These are phyloP conservation scores for Aquatica leii DNA, from an alignment of 2,888 invertebrate genomes.

Conservation along the genomic window DNA sequence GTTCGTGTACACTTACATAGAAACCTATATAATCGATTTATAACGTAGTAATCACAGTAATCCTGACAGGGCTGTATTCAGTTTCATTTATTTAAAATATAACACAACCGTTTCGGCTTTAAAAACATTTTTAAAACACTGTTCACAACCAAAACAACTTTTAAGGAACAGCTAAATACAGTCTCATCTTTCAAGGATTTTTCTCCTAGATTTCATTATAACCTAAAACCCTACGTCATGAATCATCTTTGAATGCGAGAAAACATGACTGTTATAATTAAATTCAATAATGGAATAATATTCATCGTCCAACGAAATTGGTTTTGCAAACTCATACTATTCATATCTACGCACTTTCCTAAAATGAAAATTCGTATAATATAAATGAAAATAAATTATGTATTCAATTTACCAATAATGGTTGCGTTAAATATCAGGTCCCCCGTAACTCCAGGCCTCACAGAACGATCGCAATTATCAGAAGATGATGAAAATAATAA, in stretches of 20 bases:
- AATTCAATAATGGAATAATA: slow-evolving; percentile 27
- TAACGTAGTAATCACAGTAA: slow-evolving; percentile 55
- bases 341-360: slow-evolving; percentile 71
- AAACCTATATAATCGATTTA: slow-evolving; percentile 40
- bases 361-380: slow-evolving; percentile 37
- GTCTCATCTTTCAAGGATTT: slow-evolving; percentile 40
- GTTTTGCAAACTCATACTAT: slow-evolving; percentile 49
- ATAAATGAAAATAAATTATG: not conserved
- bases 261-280: slow-evolving; percentile 31
- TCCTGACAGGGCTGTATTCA: slow-evolving; percentile 50
- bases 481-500: slow-evolving; percentile 70
- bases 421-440: slow-evolving; percentile 75
- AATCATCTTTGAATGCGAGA: slow-evolving; percentile 35
- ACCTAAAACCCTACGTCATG: slow-evolving; percentile 31
- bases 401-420: slow-evolving; percentile 66
- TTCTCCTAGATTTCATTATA: slow-evolving; percentile 34
- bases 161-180: slow-evolving; percentile 38
- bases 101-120: slow-evolving; percentile 37
- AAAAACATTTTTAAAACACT: slow-evolving; percentile 23
- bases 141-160: slow-evolving; percentile 36
- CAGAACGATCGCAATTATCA: slow-evolving; percentile 69
- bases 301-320: slow-evolving; percentile 34
- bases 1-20: slow-evolving; percentile 33
- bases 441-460: slow-evolving; percentile 64
- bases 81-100: slow-evolving; percentile 44